Conservation (phyloP, 2,113 vertebrate genomes). For the Halichoerus grypus region DNA sequence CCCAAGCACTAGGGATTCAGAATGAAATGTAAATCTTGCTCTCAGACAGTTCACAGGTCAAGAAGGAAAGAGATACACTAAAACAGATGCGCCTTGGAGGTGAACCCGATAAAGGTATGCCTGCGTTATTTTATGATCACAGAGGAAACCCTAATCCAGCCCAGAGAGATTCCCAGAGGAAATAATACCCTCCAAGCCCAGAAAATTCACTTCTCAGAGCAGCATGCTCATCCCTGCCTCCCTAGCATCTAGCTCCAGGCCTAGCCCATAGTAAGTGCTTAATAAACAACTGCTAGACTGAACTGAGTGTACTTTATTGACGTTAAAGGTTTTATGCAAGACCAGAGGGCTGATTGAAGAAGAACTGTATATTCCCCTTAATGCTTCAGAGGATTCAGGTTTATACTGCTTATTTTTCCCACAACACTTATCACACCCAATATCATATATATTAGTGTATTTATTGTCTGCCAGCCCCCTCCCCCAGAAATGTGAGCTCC, state of each 20-base stretch:
- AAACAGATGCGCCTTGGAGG: not conserved
- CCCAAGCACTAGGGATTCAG: not conserved
- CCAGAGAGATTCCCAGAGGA: not conserved
- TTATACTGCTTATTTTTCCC: constrained; percentile 10
- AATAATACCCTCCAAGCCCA: not conserved
- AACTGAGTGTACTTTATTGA: constrained; percentile 38
- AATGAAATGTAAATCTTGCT: not conserved
- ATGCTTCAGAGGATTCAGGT: not conserved
- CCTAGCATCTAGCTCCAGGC: not conserved
- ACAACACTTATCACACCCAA: not conserved
- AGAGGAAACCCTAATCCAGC: not conserved
- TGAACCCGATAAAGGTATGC: not conserved
- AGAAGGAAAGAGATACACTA: not conserved
- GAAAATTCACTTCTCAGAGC: not conserved
- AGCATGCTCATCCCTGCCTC: not conserved
- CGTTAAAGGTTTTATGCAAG: constrained; percentile 49
- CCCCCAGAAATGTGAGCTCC: not conserved
- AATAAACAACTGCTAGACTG: constrained; percentile 25
- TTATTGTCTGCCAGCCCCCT: not conserved
- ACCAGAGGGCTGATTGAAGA: not conserved
- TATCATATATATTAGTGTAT: not conserved
- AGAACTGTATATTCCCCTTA: not conserved
- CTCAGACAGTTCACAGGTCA: not conserved
- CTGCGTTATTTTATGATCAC: not conserved
- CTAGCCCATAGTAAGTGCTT: not conserved